These are phyloP conservation scores for Xanthorhoe designata DNA, from an alignment of 2,888 invertebrate species.

Conservation along the genomic window DNA sequence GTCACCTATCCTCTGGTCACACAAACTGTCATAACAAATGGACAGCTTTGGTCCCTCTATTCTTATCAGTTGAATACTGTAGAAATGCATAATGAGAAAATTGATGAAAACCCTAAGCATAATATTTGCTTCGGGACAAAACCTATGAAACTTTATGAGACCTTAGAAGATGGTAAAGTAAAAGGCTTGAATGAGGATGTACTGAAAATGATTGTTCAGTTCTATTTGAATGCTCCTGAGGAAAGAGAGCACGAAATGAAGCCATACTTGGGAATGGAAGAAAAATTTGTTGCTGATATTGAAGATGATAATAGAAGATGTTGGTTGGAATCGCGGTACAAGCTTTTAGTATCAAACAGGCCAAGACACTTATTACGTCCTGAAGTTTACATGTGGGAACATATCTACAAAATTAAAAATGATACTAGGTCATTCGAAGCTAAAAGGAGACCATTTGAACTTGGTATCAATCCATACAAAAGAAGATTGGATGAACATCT, in stretches of 20 bases:
- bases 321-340: conserved; percentile 90
- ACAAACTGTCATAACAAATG: conserved; percentile 96
- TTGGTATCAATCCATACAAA: conserved; percentile 85
- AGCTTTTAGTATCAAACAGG: conserved; percentile 89
- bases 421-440: conserved; percentile 89
- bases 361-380: conserved; percentile 86
- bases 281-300: conserved; percentile 88
- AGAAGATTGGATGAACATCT: conserved; percentile 88
- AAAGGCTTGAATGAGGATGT: conserved; percentile 93
- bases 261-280: conserved; percentile 88
- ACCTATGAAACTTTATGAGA: conserved; percentile 90
- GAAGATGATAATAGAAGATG: conserved; percentile 87
- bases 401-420: conserved; percentile 91
- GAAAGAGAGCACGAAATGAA: conserved; percentile 87
- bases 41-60: conserved; percentile 93
- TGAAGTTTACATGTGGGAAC: conserved; percentile 93
- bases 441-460: conserved; percentile 89
- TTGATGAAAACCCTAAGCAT: conserved; percentile 88
- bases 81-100: conserved; percentile 86
- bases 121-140: conserved; percentile 93
- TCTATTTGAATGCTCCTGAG: conserved; percentile 90
- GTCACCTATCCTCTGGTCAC: conserved; percentile 95
- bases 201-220: conserved; percentile 89
- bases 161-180: conserved; percentile 89
- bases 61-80: conserved; percentile 97